Evolutionary conservation across 2,888 invertebrate species (phyloP).

Genomic region (Gymnosoma rotundatum): DNA sequence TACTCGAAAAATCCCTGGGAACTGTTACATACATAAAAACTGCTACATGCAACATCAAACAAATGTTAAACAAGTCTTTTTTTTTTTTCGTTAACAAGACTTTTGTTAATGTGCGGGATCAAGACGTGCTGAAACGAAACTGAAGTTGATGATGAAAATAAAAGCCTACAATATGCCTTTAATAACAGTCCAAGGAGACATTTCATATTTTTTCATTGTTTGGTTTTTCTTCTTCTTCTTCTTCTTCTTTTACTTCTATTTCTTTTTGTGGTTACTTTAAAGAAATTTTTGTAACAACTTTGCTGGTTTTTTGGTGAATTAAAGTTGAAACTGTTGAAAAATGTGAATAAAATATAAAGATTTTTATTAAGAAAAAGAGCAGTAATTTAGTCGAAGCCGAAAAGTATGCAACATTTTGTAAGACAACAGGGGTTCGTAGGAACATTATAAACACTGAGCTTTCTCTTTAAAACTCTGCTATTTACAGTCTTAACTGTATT

Average conservation of each 20-base stretch:
- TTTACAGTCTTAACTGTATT: not conserved
- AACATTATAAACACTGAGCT: not conserved
- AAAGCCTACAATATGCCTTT: not conserved
- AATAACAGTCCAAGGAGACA: not conserved
- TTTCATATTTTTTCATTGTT: too few relatives aligned
- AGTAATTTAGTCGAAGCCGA: not conserved
- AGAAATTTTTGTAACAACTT: too few relatives aligned
- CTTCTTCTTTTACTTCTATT: too few relatives aligned
- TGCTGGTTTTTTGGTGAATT: too few relatives aligned
- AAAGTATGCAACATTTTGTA: not conserved
- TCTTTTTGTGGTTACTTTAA: too few relatives aligned
- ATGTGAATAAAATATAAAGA: too few relatives aligned
- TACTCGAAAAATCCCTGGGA: constrained; percentile 45
- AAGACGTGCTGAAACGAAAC: not conserved
- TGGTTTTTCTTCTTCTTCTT: too few relatives aligned
- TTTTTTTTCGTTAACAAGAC: not conserved
- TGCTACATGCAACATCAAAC: not conserved
- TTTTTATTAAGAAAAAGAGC: too few relatives aligned
- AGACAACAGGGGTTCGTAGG: not conserved
- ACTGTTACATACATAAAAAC: constrained; percentile 36
- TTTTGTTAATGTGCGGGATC: not conserved
- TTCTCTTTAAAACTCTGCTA: not conserved
- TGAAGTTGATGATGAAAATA: constrained; percentile 2
- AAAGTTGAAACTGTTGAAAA: too few relatives aligned
- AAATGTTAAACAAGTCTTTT: not conserved